phyloP scores from a whole-genome alignment of 2,797 vertebrate species.

The Naso thynnoides region DNA sequence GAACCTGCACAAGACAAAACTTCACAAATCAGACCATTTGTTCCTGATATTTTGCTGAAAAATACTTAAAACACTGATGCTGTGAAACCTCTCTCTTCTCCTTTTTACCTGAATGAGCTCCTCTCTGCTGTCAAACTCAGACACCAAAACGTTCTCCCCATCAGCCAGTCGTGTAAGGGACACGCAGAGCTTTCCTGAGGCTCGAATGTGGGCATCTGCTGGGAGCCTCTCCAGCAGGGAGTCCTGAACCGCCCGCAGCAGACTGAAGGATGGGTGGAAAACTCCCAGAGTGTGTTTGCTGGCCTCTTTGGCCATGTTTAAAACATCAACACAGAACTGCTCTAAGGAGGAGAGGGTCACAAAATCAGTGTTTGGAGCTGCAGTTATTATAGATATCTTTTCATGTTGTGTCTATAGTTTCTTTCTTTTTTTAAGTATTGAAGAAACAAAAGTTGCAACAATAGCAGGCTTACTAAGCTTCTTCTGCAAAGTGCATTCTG shows the following conservation, averaged over 20 bases:
- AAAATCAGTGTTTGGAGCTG: neutral
- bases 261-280: conserved; percentile 88
- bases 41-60: neutral
- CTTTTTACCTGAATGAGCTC: conserved; percentile 90
- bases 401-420: neutral
- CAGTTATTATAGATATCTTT: too few relatives aligned
- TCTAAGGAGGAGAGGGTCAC: conserved; percentile 52
- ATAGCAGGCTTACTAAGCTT: too few relatives aligned
- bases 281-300: conserved; percentile 85
- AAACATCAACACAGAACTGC: conserved; percentile 71
- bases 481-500: conserved; percentile 5
- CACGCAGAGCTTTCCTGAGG: conserved; percentile 86
- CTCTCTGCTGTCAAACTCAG: conserved; percentile 90
- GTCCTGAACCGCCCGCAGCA: conserved; percentile 75
- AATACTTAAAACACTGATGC: too few relatives aligned
- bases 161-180: conserved; percentile 92
- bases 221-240: conserved; percentile 84
- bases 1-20: conserved; percentile 81
- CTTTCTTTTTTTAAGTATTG: neutral
- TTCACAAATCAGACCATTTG: neutral
- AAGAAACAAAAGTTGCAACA: neutral
- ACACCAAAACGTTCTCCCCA: conserved; percentile 89
- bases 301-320: conserved; percentile 78
- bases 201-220: conserved; percentile 84
- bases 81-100: neutral